Evolutionary conservation across 2,888 invertebrate genomes (phyloP), one percentile per base, ranked within the genome.

Genomic region (Frankliniella intonsa): DNA sequence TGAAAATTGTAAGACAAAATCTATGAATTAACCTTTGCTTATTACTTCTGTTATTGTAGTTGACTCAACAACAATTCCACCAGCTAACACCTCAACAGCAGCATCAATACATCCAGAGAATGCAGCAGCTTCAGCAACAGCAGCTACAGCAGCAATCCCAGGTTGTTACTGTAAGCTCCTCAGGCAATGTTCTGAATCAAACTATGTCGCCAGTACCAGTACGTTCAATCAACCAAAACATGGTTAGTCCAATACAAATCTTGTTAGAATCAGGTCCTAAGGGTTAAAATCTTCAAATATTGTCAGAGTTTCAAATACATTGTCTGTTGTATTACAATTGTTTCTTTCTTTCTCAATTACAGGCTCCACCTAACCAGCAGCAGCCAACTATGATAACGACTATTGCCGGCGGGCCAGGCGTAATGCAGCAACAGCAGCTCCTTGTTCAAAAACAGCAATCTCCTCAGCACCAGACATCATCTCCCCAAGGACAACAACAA

Each of bases 111-210:
- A 85, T 85, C 2, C 86, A 86, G 83, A 85, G 86, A 81, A 83
- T 86, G 11, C 86, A 86, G 84, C 86, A 86, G 76, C 86, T 86
- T 82, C 85, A 87, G 55, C 86, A 86, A 51, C 87, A 87, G 51
- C 85, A 85, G 17, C 87, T 87, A 50, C 84, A 87, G 11, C 87
- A 88, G 80, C 88, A 87, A 82, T 90, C 86, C 89, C 84, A 82
- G n/a, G 50, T 51, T 22, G 65, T 80, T 25, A 22, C 51, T 81
- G 50, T 83, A 82, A 76, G 83, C 79, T 38, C 55, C 55, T 82
- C 50, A 50, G 82, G 81, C 86, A 87, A 80, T 85, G 86, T 0
- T 86, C 86, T 82, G 85, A 86, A 1, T 87, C 85, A 69, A 83
- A 83, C 65, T 38, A 86, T 83, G 84, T 87, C 50, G 49, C 80